Base-by-base conservation (phyloP, 2,888 invertebrate species). In the Melanargia galathea region DNA sequence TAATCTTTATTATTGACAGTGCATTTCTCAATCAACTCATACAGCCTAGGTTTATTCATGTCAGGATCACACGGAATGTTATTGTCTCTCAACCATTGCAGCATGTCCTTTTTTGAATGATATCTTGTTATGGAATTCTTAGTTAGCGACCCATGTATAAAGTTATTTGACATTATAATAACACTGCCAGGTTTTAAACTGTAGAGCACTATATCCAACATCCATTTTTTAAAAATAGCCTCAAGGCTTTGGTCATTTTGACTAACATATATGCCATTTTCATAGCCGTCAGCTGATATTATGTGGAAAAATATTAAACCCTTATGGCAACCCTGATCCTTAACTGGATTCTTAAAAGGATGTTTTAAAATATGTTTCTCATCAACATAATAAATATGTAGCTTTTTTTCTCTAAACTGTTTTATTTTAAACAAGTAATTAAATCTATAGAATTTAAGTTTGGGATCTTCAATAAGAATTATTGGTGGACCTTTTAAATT, bases 41-140 rank as follows among this genome's bases (percentile, higher is more conserved):
- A 86, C 45, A 87, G 67, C 57, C 80, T 75, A 18, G 81, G 79
- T 71, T 82, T 84, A 38, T 54, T 72, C 77, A 84, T 76, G 6
- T 65, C 64, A 3, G 62, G 35, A 62, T 62, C 73, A 55, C 73
- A 80, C n/a, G 86, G 83, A 35, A 86, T 70, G 65, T 82, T 78
- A 55, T 78, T 74, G 11, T 69, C 57, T 26, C 60, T 70, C 40
- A 86, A 70, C 80, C 81, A 83, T 62, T 73, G 72, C 10, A 77
- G 30, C 80, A 86, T 82, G 2, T 77, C 77, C 30, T 55, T 33
- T 68, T 82, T 85, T n/a, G 79, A 69, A 68, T 80, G 73, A 69
- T 80, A 79, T 67, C 71, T 73, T 10, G 79, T 76, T 35, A 85
- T 73, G 7, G 64, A 11, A 18, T 73, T 68, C 22, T 68, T 64